Base-by-base conservation (phyloP, 92 coral and sea anemone genomes). In the Anthopleura xanthogrammica region DNA sequence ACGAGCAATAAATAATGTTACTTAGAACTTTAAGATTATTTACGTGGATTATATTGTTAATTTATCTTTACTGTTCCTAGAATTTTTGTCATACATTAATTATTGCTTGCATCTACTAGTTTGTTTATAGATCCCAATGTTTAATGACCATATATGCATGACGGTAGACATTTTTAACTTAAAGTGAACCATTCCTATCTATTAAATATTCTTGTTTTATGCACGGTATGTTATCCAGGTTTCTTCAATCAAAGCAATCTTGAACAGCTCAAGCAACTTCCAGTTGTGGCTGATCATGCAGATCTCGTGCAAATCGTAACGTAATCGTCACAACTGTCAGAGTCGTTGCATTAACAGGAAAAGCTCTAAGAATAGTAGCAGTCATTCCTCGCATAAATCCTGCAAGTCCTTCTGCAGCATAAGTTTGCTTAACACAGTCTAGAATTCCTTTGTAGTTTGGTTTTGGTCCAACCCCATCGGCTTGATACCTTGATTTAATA, bases 331-430 rank as follows among this genome's bases (percentile, higher is more conserved):
- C 98, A 29, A 98, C 95, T 58, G 97, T 95, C 16, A 97, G 80
- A 7, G 99, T 97, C 7, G 99, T 96, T 0, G 99, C 99, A 86
- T 97, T 97, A 16, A 91, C 91, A 60, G 99, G 99, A 80, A 97
- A 97, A 17, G 98, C 98, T 46, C 99, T 77, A 1, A 94, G 87
- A 55, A 97, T 40, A 19, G 99, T 90, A 8, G 99, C 92, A 16
- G 85, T 60, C 58, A 97, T 83, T 41, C 99, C 99, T 12, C 91
- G 92, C 17, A 85, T 78, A 82, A 94, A 97, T 20, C 89, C 93
- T 46, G 43, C 78, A 55, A 87, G 22, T 24, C 99, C 99, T 64
- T 91, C 98, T 20, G 81, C 79, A 22, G 74, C 58, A 83, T 86
- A 94, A 0, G 97, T 90, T 83, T 90, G 85, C 79, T 80, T 89